Conservation (phyloP, 2,888 invertebrate species). For the Cacoxenus indagator region DNA sequence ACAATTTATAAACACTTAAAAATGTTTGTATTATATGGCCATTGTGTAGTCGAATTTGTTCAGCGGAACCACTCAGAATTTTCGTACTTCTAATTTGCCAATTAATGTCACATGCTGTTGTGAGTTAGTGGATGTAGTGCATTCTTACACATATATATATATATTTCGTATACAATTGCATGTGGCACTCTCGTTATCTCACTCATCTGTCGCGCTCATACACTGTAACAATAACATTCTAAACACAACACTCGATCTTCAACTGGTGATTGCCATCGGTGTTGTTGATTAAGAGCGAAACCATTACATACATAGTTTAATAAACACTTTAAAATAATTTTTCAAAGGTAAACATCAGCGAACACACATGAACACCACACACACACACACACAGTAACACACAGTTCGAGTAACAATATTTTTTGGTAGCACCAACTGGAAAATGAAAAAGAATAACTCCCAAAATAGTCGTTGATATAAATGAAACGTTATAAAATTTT, state of each 20-base stretch:
- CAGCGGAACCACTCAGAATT: no score
- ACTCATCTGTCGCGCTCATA: not conserved
- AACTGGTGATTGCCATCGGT: no score
- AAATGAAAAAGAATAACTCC: not conserved
- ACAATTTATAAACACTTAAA: no score
- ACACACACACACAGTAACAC: slow-evolving; percentile 15
- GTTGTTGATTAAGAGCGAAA: no score
- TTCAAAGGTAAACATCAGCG: slow-evolving; percentile 29
- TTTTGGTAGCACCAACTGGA: not conserved
- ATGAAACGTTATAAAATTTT: slow-evolving; percentile 16
- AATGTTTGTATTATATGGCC: no score
- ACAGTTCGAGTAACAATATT: no score
- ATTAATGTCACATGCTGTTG: no score
- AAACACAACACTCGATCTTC: no score
- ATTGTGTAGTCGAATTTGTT: no score
- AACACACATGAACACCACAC: slow-evolving; percentile 18
- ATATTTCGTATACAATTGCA: not conserved
- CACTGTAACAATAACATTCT: no score
- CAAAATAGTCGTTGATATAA: not conserved
- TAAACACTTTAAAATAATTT: slow-evolving; percentile 59
- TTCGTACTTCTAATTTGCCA: no score
- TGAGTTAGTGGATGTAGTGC: no score
- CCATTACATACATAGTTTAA: slow-evolving; percentile 56
- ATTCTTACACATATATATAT: not conserved
- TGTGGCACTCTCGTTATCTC: slow-evolving; percentile 7